Evolutionary conservation across 2,797 vertebrate genomes (phyloP).

Genomic region (Epinephelus awoara): DNA sequence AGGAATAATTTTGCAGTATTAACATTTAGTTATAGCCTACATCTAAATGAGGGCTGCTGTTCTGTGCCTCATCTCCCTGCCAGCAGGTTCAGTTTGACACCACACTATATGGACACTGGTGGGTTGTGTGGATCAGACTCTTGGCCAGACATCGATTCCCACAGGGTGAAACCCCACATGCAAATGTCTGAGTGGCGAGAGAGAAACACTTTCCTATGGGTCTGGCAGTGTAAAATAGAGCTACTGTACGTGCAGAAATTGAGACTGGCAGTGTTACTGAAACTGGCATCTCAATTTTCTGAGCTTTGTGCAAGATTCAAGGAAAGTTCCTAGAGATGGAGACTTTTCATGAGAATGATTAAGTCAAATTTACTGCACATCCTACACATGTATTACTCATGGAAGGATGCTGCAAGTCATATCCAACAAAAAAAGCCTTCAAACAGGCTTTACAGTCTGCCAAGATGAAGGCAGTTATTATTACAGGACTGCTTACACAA

Average conservation of each 20-base stretch:
- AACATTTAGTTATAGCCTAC: constrained; percentile 12
- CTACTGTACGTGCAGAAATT: constrained; percentile 59
- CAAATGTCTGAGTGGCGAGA: constrained; percentile 62
- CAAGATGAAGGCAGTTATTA: constrained; percentile 77
- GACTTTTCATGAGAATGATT: not conserved
- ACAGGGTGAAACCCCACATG: constrained; percentile 65
- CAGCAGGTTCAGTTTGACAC: constrained; percentile 52
- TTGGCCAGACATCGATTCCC: constrained; percentile 75
- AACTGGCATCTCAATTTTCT: constrained; percentile 25
- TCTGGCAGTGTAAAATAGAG: constrained; percentile 72
- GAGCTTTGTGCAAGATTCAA: constrained; percentile 22
- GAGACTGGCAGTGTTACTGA: constrained; percentile 48
- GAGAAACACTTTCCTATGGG: constrained; percentile 69
- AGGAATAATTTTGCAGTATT: constrained; percentile 30
- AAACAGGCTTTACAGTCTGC: constrained; percentile 30
- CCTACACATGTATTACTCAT: not conserved
- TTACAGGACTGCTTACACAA: constrained; percentile 82
- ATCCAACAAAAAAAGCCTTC: constrained; percentile 10
- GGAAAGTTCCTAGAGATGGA: constrained; percentile 15
- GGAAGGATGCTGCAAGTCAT: not conserved
- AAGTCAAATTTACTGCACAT: constrained; percentile 6
- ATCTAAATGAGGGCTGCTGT: constrained; percentile 58
- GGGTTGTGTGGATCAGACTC: constrained; percentile 73
- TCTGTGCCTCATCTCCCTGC: constrained; percentile 58
- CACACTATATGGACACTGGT: constrained; percentile 66